These are phyloP conservation scores for Cheilosia scutellata DNA, from an alignment of 2,888 invertebrate species.

Conservation along the genomic window DNA sequence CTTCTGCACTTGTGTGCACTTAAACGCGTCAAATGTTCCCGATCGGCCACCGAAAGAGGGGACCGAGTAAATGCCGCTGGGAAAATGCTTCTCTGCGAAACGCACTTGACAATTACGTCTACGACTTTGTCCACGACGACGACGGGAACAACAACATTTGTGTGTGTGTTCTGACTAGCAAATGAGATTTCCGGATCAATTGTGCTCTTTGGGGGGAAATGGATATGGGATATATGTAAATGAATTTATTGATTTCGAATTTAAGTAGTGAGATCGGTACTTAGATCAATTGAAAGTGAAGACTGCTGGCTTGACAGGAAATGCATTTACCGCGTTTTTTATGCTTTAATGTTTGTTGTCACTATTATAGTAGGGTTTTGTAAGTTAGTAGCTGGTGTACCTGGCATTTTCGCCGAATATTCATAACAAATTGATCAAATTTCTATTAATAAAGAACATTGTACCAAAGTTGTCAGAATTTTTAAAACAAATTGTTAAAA, in stretches of 20 bases:
- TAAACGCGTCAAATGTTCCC: conserved; percentile 36
- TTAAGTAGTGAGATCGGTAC: conserved; percentile 13
- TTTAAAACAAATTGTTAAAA: too few relatives aligned
- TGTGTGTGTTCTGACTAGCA: conserved; percentile 47
- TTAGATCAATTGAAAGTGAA: conserved; percentile 3
- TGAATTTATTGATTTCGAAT: conserved; percentile 37
- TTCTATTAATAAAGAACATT: too few relatives aligned
- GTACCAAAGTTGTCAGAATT: too few relatives aligned
- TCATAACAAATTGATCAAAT: too few relatives aligned
- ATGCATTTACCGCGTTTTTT: neutral
- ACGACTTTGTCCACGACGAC: neutral
- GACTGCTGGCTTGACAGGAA: conserved; percentile 11
- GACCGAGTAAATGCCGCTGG: neutral
- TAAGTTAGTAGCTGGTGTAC: too few relatives aligned
- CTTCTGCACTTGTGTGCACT: conserved; percentile 15
- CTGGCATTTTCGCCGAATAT: too few relatives aligned
- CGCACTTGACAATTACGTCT: neutral
- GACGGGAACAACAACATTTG: conserved; percentile 20
- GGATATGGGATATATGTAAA: conserved; percentile 19
- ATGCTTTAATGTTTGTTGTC: neutral
- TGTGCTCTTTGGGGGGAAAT: neutral
- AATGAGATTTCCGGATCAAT: conserved; percentile 64
- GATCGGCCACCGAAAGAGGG: conserved; percentile 4
- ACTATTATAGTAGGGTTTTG: too few relatives aligned
- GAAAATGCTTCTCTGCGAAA: neutral